Evolutionary conservation across 2,797 vertebrate genomes (phyloP).

Genomic region (Urophycis tenuis): DNA sequence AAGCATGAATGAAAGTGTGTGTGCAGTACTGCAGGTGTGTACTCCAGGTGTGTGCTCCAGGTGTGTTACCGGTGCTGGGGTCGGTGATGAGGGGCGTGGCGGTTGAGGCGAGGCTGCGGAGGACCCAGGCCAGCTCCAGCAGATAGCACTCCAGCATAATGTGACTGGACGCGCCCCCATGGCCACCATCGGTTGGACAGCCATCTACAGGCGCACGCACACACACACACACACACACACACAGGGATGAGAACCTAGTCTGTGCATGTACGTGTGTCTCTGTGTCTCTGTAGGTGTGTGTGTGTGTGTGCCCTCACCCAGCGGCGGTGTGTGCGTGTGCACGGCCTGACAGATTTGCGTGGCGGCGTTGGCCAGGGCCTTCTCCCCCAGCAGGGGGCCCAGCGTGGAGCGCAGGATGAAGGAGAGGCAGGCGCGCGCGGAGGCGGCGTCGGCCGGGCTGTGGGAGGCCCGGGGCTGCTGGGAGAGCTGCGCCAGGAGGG

Average conservation of each 20-base stretch:
- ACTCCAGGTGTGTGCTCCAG: slow-evolving; percentile 3
- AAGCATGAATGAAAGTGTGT: too few relatives aligned
- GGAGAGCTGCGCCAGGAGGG: slow-evolving; percentile 68
- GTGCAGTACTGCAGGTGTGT: slow-evolving; percentile 7
- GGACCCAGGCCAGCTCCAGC: slow-evolving; percentile 81
- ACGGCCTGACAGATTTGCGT: slow-evolving; percentile 79
- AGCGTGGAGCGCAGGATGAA: slow-evolving; percentile 83
- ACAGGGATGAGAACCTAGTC: slow-evolving; percentile 2
- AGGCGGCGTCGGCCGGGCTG: slow-evolving; percentile 66
- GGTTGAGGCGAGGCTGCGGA: slow-evolving; percentile 77
- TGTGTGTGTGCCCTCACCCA: slow-evolving; percentile 70
- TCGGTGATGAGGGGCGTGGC: slow-evolving; percentile 81
- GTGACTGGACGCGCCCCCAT: slow-evolving; percentile 49
- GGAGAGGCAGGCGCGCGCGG: slow-evolving; percentile 77
- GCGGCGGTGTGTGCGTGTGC: slow-evolving; percentile 74
- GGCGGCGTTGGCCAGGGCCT: slow-evolving; percentile 84
- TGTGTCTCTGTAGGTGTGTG: neutral
- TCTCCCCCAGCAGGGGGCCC: slow-evolving; percentile 85
- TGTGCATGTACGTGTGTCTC: too few relatives aligned
- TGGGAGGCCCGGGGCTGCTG: slow-evolving; percentile 73
- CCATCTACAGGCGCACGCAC: neutral
- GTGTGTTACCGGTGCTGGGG: slow-evolving; percentile 71
- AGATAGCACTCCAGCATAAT: slow-evolving; percentile 77
- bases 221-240: slow-evolving; percentile 3
- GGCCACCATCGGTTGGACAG: neutral